Evolutionary conservation across 2,888 invertebrate species (phyloP).

Genomic region (Panzeria rudis): DNA sequence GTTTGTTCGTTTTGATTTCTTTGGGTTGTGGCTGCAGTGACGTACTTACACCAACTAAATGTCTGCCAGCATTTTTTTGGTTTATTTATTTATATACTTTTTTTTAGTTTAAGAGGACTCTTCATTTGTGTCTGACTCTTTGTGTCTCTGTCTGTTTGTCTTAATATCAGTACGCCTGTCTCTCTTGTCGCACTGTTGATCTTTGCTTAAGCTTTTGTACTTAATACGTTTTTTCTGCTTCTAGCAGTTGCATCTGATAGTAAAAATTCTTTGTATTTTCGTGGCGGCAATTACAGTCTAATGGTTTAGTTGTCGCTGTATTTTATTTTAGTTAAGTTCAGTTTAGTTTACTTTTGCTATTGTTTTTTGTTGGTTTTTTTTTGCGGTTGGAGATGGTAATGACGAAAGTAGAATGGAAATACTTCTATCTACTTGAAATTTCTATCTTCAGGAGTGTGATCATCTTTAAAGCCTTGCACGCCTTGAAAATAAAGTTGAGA

Average conservation of each 20-base stretch:
- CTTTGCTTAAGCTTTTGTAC: slow-evolving; percentile 37
- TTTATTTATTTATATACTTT: background rate
- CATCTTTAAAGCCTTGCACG: slow-evolving; percentile 53
- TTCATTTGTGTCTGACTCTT: slow-evolving; percentile 52
- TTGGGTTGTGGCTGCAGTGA: slow-evolving; percentile 60
- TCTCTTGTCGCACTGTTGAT: slow-evolving; percentile 50
- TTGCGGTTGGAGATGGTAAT: slow-evolving; percentile 39
- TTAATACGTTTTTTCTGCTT: slow-evolving; percentile 14
- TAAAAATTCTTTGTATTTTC: slow-evolving; percentile 68
- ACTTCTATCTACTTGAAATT: slow-evolving; percentile 50
- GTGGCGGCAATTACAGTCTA: slow-evolving; percentile 71
- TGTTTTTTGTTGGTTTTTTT: background rate
- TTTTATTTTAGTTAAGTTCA: slow-evolving; percentile 56
- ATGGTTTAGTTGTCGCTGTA: slow-evolving; percentile 67
- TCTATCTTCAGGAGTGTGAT: slow-evolving; percentile 50
- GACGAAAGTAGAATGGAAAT: slow-evolving; percentile 47
- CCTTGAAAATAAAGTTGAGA: slow-evolving; percentile 35
- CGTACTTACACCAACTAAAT: slow-evolving; percentile 58
- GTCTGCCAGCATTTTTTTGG: slow-evolving; percentile 26
- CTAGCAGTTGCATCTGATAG: slow-evolving; percentile 69
- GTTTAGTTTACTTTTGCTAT: slow-evolving; percentile 9
- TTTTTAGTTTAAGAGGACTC: slow-evolving; percentile 34
- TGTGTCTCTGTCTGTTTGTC: slow-evolving; percentile 43
- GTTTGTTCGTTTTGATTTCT: slow-evolving; percentile 14
- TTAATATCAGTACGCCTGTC: slow-evolving; percentile 41